phyloP scores from a whole-genome alignment of 2,113 vertebrate species.

The Albula goreensis region DNA sequence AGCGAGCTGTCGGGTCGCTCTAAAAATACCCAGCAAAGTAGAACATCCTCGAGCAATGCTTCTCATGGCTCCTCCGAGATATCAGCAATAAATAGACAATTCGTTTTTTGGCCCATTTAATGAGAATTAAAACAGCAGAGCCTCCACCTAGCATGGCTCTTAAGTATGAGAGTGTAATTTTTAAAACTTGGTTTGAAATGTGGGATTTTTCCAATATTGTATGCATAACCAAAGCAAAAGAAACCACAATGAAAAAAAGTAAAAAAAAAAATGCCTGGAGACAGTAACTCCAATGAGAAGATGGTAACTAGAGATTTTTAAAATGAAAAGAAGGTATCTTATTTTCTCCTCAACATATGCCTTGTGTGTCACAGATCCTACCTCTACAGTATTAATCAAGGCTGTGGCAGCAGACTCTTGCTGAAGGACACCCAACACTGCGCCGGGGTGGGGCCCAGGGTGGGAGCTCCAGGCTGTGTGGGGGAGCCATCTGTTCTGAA shows the following conservation, averaged over 20 bases:
- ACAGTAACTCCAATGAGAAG: neutral
- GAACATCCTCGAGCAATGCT: slow-evolving; percentile 54
- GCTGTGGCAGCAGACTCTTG: neutral
- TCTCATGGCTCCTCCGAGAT: slow-evolving; percentile 46
- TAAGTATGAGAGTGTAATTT: neutral
- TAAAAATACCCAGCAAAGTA: slow-evolving; percentile 70
- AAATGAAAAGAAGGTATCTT: neutral
- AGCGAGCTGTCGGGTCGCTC: slow-evolving; percentile 39
- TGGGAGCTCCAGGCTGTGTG: neutral
- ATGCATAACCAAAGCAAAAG: neutral
- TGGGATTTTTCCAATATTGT: neutral
- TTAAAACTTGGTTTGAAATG: neutral
- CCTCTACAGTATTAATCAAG: neutral
- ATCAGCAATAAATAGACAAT: slow-evolving; percentile 28
- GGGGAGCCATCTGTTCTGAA: neutral
- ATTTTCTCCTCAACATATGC: neutral
- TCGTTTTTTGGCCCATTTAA: slow-evolving; percentile 18
- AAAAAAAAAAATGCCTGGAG: neutral
- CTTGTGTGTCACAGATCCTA: neutral
- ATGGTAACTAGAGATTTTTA: neutral
- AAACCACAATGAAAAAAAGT: neutral
- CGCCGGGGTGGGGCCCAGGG: neutral
- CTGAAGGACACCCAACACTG: neutral
- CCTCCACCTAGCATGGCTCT: slow-evolving; percentile 23
- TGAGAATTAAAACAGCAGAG: slow-evolving; percentile 32